A percentile compares a stretch with the other conserved stretches of the same genome.
Conservation (phyloP, 2,888 invertebrate genomes). For the Sceliomorpha sp. region DNA sequence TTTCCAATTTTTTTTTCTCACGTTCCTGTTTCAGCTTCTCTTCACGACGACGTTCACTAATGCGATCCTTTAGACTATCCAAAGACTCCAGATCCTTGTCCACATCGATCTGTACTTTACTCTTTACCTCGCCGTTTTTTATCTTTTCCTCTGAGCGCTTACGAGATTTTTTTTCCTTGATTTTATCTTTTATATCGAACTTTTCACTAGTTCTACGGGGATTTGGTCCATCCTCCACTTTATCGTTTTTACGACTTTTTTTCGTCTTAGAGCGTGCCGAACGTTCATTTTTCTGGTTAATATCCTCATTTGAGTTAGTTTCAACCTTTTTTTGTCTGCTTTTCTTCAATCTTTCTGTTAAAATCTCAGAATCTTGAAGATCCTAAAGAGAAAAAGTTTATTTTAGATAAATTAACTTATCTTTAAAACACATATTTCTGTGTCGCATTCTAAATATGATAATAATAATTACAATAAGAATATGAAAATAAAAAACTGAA, state of each 20-base stretch:
- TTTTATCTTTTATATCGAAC: conserved; percentile 48
- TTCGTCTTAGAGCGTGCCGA: conserved; percentile 76
- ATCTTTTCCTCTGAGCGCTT: conserved; percentile 78
- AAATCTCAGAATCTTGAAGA: conserved; percentile 61
- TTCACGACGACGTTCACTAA: conserved; percentile 74
- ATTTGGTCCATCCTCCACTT: conserved; percentile 56
- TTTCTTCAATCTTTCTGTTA: conserved; percentile 67
- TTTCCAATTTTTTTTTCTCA: conserved; percentile 70
- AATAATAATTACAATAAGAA: no score
- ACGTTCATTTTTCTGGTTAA: conserved; percentile 60
- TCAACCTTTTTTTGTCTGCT: conserved; percentile 68
- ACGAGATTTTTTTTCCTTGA: conserved; percentile 64
- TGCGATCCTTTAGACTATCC: conserved; percentile 76
- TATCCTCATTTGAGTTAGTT: conserved; percentile 52
- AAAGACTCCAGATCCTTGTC: conserved; percentile 75
- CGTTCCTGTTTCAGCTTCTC: conserved; percentile 74
- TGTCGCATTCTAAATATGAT: no score
- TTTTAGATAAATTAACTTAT: no score
- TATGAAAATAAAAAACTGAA: no score
- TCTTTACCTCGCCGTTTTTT: conserved; percentile 84
- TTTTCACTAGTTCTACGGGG: conserved; percentile 40
- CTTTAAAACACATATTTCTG: no score
- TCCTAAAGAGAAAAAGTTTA: no score
- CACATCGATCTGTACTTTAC: conserved; percentile 80
- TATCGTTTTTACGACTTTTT: conserved; percentile 64